Evolutionary conservation across 2,113 vertebrate genomes (phyloP), one percentile per base, ranked within the genome.

Genomic region (Cygnus buccinator): DNA sequence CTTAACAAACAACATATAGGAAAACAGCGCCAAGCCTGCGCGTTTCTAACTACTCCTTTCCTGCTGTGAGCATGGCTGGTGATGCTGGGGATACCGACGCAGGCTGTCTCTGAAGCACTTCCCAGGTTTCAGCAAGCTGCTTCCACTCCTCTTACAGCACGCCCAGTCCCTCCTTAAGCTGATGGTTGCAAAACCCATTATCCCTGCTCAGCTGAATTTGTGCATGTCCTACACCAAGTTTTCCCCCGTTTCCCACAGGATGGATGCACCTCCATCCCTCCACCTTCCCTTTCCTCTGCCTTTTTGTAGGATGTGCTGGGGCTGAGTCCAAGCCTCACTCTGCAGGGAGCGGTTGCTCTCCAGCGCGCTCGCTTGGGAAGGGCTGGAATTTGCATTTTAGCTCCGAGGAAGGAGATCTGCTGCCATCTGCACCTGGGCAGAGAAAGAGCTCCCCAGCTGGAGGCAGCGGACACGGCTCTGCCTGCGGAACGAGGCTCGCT

Each of bases 361-460:
- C 57, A 46, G 68, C 0, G 0, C 4, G 4, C 52, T 65, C 74
- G 59, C 76, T 86, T 89, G 92, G 80, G 65, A 91, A 92, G 74
- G 89, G 44, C 66, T 84, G 90, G 76, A n/a, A 77, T 89, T 89
- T 90, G 59, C 94, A 88, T 94, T 94, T 66, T 41, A 84, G 57
- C 65, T 75, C 0, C 2, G 86, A 89, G 89, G 86, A 94, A 96
- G 92, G 92, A 92, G 90, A 92, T 94, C 50, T 95, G 91, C 92
- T 96, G 96, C 95, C 96, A 96, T 94, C 94, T 96, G 94, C 89
- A 93, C 95, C 95, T 92, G 94, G 92, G 52, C 70, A 95, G 74
- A 89, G 91, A 97, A 94, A 92, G 88, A 96, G 89, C 90, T 94
- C 73, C 86, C 75, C 89, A 90, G 84, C 90, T 96, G 95, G 70